Evolutionary conservation across 1,140 invertebrate genomes (phyloP), one percentile per base, ranked within the genome.

Genomic region (Penaeus japonicus): DNA sequence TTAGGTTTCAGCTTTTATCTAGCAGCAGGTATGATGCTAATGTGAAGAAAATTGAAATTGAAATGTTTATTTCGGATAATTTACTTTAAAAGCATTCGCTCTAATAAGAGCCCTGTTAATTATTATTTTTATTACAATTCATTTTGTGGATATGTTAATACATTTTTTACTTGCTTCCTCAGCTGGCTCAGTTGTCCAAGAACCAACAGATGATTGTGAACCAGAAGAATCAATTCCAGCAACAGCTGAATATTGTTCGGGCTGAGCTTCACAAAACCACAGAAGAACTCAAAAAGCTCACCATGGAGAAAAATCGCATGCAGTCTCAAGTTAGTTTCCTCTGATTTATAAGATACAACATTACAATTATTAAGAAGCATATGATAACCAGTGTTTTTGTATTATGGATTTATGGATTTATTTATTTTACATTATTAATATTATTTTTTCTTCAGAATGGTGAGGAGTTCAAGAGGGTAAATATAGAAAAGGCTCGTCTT

Each of bases 121-220:
- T 47, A 15, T 39, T 65, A 0, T 78, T 78, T 78, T 22, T 78
- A 10, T 47, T 47, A 47, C 47, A 47, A 12, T 10, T 47, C 5
- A 4, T n/a, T 79, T 27, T 79, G 4, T 53, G 7, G n/a, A 18
- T 79, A 35, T 32, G n/a, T 54, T 27, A 10, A 32, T 79, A 53
- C 22, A 32, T 35, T 10, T 79, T 30, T n/a, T n/a, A n/a, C 7
- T 27, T 62, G 22, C 55, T 32, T 85, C 65, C 82, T 18, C 53
- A 90, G 89, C 83, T 90, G 32, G 54, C 32, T 24, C 89, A 89
- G 27, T n/a, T 85, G 35, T 86, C 85, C 53, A 89, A 89, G 88
- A 90, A 87, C 65, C 70, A 87, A 22, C 87, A 89, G 32, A 89
- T 83, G 81, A 84, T 89, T 73, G 73, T 90, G 32, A 83, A 75